phyloP scores from a whole-genome alignment of 2,113 vertebrate genomes.

The Tetrax tetrax region DNA sequence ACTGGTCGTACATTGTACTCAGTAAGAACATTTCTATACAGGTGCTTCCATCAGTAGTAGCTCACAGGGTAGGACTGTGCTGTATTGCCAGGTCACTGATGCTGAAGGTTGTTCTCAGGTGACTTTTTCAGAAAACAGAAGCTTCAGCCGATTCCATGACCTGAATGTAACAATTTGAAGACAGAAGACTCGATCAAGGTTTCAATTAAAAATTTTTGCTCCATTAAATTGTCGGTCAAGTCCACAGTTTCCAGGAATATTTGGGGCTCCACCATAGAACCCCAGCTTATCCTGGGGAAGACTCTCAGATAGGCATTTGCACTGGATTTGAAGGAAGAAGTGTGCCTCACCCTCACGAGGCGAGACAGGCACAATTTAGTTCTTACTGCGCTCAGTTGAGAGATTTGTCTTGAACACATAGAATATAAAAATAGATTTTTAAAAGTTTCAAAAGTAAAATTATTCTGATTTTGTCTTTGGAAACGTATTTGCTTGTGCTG shows the following conservation, averaged over 20 bases:
- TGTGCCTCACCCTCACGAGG: neutral
- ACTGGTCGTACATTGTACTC: neutral
- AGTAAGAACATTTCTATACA: neutral
- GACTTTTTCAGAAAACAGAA: neutral
- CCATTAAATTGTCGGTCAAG: neutral
- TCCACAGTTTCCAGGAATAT: neutral
- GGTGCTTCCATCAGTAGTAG: neutral
- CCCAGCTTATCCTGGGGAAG: neutral
- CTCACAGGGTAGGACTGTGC: neutral
- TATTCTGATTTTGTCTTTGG: constrained; percentile 10
- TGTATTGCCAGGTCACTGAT: neutral
- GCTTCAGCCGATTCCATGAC: neutral
- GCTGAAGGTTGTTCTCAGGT: neutral
- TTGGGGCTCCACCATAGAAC: neutral
- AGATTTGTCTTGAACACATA: neutral
- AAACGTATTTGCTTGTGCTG: constrained; percentile 7
- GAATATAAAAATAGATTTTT: neutral
- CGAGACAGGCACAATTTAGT: neutral
- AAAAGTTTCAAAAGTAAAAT: neutral
- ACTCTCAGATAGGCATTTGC: neutral
- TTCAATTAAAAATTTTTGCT: neutral
- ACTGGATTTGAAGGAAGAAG: neutral
- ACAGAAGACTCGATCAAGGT: neutral
- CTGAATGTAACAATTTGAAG: neutral
- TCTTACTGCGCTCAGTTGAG: fast-evolving